Evolutionary conservation across 2,113 vertebrate genomes (phyloP).

Genomic region (Tympanuchus pallidicinctus): DNA sequence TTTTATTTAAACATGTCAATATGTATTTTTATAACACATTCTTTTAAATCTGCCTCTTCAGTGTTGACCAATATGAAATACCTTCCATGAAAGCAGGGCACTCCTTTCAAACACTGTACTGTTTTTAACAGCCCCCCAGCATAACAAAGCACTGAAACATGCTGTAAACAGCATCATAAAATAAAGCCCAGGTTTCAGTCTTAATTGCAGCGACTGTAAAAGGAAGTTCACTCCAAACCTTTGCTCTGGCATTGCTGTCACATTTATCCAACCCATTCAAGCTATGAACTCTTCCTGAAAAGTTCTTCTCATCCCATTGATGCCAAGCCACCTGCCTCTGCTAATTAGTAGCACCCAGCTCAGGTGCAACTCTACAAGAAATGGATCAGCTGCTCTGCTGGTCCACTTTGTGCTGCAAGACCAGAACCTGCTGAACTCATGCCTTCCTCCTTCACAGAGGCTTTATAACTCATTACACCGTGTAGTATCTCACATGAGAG

Average conservation of each 20-base stretch:
- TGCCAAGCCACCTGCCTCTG: conserved; percentile 1
- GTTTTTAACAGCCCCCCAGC: background rate
- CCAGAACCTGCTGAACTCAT: background rate
- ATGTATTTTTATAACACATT: background rate
- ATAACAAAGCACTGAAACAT: background rate
- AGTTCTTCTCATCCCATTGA: background rate
- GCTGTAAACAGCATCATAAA: background rate
- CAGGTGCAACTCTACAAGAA: background rate
- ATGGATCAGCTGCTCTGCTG: background rate
- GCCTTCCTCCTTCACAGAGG: background rate
- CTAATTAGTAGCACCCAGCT: background rate
- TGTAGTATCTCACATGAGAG: background rate
- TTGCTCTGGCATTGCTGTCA: background rate
- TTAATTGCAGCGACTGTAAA: background rate
- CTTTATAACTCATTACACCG: background rate
- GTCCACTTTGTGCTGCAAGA: background rate
- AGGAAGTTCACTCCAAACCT: background rate
- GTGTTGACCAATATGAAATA: background rate
- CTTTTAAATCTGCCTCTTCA: background rate
- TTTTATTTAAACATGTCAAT: fast-evolving
- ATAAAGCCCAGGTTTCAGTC: fast-evolving
- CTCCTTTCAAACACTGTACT: background rate
- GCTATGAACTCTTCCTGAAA: background rate
- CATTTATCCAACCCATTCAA: background rate
- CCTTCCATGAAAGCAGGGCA: background rate